These are phyloP conservation scores for Drosophila hamatofila DNA, from an alignment of 2,888 invertebrate genomes.

Conservation along the genomic window DNA sequence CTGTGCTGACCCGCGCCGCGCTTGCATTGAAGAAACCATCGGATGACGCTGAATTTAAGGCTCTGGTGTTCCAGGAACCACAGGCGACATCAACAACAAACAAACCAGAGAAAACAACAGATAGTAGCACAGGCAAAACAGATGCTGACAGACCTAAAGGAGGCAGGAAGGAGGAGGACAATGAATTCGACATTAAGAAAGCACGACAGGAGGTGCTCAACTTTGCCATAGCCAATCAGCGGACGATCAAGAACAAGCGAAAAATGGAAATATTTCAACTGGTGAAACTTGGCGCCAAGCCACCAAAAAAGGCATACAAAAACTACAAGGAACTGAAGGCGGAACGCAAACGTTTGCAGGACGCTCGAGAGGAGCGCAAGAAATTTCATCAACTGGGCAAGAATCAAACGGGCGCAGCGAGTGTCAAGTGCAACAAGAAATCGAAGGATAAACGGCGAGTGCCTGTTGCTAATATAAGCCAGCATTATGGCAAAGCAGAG, in stretches of 20 bases:
- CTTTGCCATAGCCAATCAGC: constrained; percentile 91
- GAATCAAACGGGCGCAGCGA: constrained; percentile 87
- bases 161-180: not conserved
- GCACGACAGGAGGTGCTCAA: constrained; percentile 93
- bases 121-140: not conserved
- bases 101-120: constrained; percentile 2
- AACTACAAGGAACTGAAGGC: constrained; percentile 91
- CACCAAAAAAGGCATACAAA: constrained; percentile 88
- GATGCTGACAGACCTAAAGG: not conserved
- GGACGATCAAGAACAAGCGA: constrained; percentile 89
- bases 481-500: constrained; percentile 83
- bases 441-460: constrained; percentile 83
- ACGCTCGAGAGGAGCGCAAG: constrained; percentile 85
- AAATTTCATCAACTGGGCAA: constrained; percentile 87
- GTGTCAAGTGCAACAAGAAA: constrained; percentile 86
- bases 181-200: constrained; percentile 90
- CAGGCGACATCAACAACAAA: constrained; percentile 24
- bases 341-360: constrained; percentile 87
- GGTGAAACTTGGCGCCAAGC: constrained; percentile 93
- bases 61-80: constrained; percentile 80
- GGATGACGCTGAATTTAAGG: constrained; percentile 67
- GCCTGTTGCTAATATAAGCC: constrained; percentile 85
- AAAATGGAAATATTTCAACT: constrained; percentile 91
- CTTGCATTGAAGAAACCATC: constrained; percentile 68
- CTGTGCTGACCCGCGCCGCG: constrained; percentile 83